Evolutionary conservation across 1,140 invertebrate species (phyloP), one percentile per base, ranked within the genome.

Genomic region (Zaprionus kolodkinae): DNA sequence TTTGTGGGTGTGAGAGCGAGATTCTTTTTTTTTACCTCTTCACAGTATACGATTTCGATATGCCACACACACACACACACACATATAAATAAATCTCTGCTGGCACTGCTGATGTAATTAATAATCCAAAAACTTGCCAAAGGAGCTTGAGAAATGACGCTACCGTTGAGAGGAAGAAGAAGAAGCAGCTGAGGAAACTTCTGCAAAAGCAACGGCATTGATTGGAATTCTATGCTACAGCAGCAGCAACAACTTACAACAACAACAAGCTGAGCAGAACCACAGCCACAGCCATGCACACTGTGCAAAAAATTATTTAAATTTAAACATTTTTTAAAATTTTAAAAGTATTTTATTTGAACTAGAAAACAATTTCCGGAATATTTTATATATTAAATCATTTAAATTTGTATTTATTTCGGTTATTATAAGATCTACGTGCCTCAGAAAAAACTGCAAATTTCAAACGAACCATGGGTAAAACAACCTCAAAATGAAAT

Each of bases 121-220:
- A 89, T 89, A 89, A 89, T 89, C 86, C 78, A 90, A 89, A 90
- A 89, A 75, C 66, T 81, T 81, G 85, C 72, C 27, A 30, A 30
- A 30, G 27, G 81, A 88, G 77, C 85, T 88, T 88, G 84, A 88
- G 84, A 88, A 88, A 88, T 88, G 84, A 78, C 57, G 64, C 48
- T 60, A 25, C 27, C 54, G 21, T 21, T 21, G 21, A 21, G 57
- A 45, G 40, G 62, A 68, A 71, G 75, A 85, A 71, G 75, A 85
- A 87, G 35, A 65, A 52, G 57, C 35, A 66, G 61, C 21, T 57
- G 56, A 30, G 6, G 3, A 30, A 30, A 30, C 52, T 57, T 50
- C 57, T 25, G 64, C 52, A 76, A 48, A 33, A 65, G 60, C 17
- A 62, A 56, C 57, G 33, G 64, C 52, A 76, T 78, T 79, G 77